Percentiles rank a stretch among this genome's conserved stretches.
These are phyloP conservation scores for Ataeniobius toweri DNA, from an alignment of 2,797 vertebrate genomes.

Conservation along the genomic window DNA sequence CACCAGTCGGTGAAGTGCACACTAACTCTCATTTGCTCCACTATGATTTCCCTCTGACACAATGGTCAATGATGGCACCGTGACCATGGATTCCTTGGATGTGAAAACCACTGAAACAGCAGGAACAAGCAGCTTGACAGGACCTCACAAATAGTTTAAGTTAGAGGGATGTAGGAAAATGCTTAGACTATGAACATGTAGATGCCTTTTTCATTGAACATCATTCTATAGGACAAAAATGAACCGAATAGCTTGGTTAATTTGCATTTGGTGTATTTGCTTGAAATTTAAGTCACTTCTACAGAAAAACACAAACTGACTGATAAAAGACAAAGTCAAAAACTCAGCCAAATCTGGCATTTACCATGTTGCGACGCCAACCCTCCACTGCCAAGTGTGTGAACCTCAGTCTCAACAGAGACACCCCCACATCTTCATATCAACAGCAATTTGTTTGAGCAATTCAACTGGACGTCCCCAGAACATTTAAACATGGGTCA, in stretches of 20 bases:
- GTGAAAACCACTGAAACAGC: neutral
- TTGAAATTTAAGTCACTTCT: constrained; percentile 18
- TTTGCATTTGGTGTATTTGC: constrained; percentile 23
- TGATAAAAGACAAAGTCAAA: constrained; percentile 50
- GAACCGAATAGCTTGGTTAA: constrained; percentile 10
- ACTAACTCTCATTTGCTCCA: neutral
- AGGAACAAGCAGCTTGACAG: neutral
- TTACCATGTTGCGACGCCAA: constrained; percentile 20
- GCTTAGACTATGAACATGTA: neutral
- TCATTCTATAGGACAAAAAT: constrained; percentile 4
- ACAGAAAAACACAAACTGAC: constrained; percentile 11
- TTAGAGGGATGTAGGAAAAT: constrained; percentile 8
- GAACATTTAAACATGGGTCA: constrained; percentile 74
- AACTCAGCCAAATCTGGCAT: constrained; percentile 37
- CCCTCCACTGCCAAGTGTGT: constrained; percentile 41
- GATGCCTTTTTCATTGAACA: neutral
- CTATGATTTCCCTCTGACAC: neutral
- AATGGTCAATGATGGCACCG: neutral
- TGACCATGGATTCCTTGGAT: neutral
- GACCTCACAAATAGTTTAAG: neutral
- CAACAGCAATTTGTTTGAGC: constrained; percentile 73
- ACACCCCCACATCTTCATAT: constrained; percentile 70
- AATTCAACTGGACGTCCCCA: constrained; percentile 56
- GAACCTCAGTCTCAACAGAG: constrained; percentile 50
- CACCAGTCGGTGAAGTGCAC: neutral